A percentile compares a stretch with the other conserved stretches of the same genome.
These are phyloP conservation scores for Darevskia mixta DNA, from an alignment of 2,797 vertebrate species.

Conservation along the genomic window DNA sequence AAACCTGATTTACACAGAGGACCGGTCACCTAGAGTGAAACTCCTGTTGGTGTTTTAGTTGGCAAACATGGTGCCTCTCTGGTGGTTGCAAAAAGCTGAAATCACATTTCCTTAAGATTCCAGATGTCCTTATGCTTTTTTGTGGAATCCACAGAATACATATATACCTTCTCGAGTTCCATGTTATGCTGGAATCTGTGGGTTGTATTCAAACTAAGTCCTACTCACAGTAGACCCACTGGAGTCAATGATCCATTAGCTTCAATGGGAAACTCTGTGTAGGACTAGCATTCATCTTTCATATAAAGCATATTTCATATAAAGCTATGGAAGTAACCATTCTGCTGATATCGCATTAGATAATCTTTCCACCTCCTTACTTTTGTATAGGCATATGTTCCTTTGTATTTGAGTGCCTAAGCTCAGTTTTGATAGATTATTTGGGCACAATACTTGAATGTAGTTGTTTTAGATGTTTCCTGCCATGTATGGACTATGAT, in stretches of 20 bases:
- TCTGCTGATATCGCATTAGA: accelerated
- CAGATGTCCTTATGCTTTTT: constrained; percentile 57
- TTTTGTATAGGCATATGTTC: not conserved
- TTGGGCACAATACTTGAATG: not conserved
- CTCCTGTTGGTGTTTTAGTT: constrained; percentile 47
- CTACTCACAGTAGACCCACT: too few relatives aligned
- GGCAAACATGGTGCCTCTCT: constrained; percentile 40
- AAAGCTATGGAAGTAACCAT: constrained; percentile 23
- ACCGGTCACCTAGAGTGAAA: constrained; percentile 15
- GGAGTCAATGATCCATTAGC: too few relatives aligned
- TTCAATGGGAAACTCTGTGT: too few relatives aligned
- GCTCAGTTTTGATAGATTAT: not conserved
- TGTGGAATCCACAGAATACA: constrained; percentile 35
- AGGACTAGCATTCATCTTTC: too few relatives aligned
- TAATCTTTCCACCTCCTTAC: not conserved
- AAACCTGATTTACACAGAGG: constrained; percentile 46
- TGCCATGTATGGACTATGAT: not conserved
- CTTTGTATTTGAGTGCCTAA: not conserved
- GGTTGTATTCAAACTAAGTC: not conserved
- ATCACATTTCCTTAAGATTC: constrained; percentile 40
- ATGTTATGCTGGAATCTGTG: constrained; percentile 1
- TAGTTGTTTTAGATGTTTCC: not conserved
- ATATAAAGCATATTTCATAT: too few relatives aligned
- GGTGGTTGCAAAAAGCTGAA: constrained; percentile 48
- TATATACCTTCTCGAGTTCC: not conserved